Evolutionary conservation across 2,113 vertebrate species (phyloP), one percentile per base, ranked within the genome.

Genomic region (Myrmecobius fasciatus): DNA sequence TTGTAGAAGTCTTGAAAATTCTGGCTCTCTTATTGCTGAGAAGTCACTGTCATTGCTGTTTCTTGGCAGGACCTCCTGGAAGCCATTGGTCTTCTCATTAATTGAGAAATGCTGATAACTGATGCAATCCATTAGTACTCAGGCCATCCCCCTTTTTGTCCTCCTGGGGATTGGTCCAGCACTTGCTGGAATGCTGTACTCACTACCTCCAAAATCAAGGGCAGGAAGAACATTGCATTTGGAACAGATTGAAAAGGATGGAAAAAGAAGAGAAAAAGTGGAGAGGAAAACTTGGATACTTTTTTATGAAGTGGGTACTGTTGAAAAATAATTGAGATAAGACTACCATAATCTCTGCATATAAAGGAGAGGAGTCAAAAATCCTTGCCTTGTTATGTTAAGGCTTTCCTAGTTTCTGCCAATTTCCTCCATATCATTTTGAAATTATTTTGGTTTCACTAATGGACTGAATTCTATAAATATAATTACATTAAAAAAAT

Each of bases 31-130:
- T 20, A n/a, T 0, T 31, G 0, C 0, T 1, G 75, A 94, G 24
- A 46, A 95, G 83, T 48, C 91, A 94, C 0, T 93, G 75, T 52
- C 54, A 90, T 17, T 52, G 6, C 31, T 54, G 92, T 49, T 24
- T 8, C 47, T 94, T 96, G 93, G 4, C 92, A 95, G 95, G 54
- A 95, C 31, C 53, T 91, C 53, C 92, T 49, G 75, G 60, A 94
- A 96, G 49, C 20, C 96, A 47, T 90, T 88, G 43, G 43, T 49
- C 89, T 92, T 75, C 95, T 97, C 43, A 36, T 25, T n/a, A 93
- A 47, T 97, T 92, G 94, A 94, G 89, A 53, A 94, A 52, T 24
- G 24, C 93, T 31, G 92, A 89, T 89, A 91, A 52, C 49, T 47
- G 89, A 28, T 93, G 53, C n/a, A 88, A 54, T 36, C 93, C 93